Evolutionary conservation across 1,140 invertebrate species (phyloP).

Genomic region (Zaprionus africanus): DNA sequence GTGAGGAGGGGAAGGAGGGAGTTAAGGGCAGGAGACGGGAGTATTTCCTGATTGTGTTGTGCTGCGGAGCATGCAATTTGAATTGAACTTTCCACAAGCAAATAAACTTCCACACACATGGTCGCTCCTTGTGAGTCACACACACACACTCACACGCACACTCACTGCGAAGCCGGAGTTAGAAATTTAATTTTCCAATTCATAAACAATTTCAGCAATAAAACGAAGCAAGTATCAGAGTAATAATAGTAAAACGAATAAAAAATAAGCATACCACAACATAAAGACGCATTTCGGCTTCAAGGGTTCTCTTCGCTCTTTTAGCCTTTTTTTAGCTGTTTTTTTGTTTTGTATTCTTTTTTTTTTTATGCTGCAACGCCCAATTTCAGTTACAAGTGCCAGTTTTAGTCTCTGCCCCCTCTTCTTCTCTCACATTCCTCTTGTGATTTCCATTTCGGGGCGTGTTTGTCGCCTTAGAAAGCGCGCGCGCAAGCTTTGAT

Average conservation of each 20-base stretch:
- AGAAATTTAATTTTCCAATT: slow-evolving; percentile 79
- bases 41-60: slow-evolving; percentile 52
- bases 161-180: slow-evolving; percentile 23
- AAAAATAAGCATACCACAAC: slow-evolving; percentile 52
- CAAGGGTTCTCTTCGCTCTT: slow-evolving; percentile 30
- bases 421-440: neutral
- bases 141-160: slow-evolving; percentile 11
- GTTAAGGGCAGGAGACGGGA: neutral
- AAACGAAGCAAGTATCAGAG: slow-evolving; percentile 68
- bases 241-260: slow-evolving; percentile 70
- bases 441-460: slow-evolving; percentile 22
- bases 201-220: slow-evolving; percentile 78
- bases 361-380: slow-evolving; percentile 40
- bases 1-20: neutral
- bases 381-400: slow-evolving; percentile 26
- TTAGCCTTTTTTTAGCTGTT: slow-evolving; percentile 22
- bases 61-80: slow-evolving; percentile 72
- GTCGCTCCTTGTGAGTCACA: slow-evolving; percentile 8
- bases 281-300: slow-evolving; percentile 44
- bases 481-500: slow-evolving; percentile 35
- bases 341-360: slow-evolving; percentile 22
- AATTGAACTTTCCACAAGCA: slow-evolving; percentile 75
- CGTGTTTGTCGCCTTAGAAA: slow-evolving; percentile 41
- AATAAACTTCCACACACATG: slow-evolving; percentile 61
- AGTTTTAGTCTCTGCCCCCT: neutral